A percentile compares a stretch with the other conserved stretches of the same genome.
These are phyloP conservation scores for Idaea straminata DNA, from an alignment of 2,888 invertebrate genomes.

Conservation along the genomic window DNA sequence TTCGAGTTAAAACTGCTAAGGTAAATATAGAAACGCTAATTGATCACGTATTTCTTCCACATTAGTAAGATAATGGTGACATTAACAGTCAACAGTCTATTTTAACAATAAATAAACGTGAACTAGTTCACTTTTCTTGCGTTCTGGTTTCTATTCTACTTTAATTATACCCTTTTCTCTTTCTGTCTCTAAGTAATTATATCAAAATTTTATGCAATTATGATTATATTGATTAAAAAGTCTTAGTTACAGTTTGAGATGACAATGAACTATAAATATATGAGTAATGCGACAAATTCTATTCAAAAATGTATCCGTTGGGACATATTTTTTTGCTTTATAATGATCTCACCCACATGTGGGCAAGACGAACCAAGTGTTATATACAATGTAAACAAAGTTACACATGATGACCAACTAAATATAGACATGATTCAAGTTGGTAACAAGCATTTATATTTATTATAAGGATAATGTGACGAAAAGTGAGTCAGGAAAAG, in stretches of 20 bases:
- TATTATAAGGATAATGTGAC: conserved; percentile 3
- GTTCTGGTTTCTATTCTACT: not conserved
- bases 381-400: conserved; percentile 24
- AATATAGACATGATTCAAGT: conserved; percentile 6
- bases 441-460: not conserved
- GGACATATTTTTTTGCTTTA: conserved; percentile 35
- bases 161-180: not conserved
- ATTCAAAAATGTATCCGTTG: conserved; percentile 15
- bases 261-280: not conserved
- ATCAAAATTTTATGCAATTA: not conserved
- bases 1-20: conserved; percentile 14
- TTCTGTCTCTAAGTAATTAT: not conserved
- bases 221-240: not conserved
- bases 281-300: not conserved
- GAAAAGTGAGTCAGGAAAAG: conserved; percentile 6
- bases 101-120: conserved; percentile 38
- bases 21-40: conserved; percentile 10
- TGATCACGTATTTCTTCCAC: conserved; percentile 20
- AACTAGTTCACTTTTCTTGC: conserved; percentile 19
- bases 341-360: conserved; percentile 51
- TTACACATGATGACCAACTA: conserved; percentile 2
- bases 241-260: not conserved
- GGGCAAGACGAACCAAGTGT: conserved; percentile 34
- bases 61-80: conserved; percentile 31
- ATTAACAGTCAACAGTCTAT: conserved; percentile 37